phyloP scores from a whole-genome alignment of 2,888 invertebrate genomes.

The Sphaerophoria rueppellii region DNA sequence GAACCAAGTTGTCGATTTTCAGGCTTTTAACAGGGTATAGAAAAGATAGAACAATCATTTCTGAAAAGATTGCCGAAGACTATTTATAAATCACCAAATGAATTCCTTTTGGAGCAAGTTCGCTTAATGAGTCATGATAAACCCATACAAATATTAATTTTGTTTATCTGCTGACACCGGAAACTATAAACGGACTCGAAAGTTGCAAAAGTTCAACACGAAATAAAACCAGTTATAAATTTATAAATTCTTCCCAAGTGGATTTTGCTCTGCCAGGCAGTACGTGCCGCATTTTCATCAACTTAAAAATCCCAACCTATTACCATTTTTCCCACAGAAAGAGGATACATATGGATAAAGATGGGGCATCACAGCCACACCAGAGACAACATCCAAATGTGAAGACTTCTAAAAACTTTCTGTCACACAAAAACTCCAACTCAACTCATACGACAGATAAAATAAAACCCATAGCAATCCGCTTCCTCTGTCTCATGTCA shows the following conservation, averaged over 20 bases:
- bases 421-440: background rate
- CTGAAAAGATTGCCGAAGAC: no score
- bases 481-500: background rate
- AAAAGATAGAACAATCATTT: no score
- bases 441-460: background rate
- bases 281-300: conserved; percentile 62
- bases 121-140: no score
- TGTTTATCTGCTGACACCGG: no score
- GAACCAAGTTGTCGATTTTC: no score
- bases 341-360: conserved; percentile 13
- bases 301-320: conserved; percentile 34
- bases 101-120: no score
- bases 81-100: no score
- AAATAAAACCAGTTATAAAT: conserved; percentile 58
- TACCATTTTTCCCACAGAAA: conserved; percentile 26
- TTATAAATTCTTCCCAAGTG: conserved; percentile 48
- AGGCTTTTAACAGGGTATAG: no score
- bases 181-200: no score
- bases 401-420: background rate
- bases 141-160: no score
- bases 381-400: background rate
- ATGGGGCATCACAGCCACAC: conserved; percentile 9
- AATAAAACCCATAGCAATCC: background rate
- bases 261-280: background rate
- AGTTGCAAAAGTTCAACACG: conserved; percentile 50